phyloP scores from a whole-genome alignment of 1,140 invertebrate genomes.

The Hermetia illucens region DNA sequence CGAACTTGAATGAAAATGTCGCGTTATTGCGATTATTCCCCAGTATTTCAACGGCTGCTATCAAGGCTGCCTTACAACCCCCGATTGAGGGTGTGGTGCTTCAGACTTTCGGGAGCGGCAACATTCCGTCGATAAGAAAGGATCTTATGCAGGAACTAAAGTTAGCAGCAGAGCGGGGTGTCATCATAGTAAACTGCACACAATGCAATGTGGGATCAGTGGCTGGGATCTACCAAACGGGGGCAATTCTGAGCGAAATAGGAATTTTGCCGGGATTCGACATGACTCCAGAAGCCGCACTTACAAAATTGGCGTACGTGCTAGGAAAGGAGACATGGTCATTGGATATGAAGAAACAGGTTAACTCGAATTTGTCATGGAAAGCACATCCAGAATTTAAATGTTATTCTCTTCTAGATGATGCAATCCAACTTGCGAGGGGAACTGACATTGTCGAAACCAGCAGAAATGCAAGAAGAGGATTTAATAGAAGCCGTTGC shows the following conservation, averaged over 20 bases:
- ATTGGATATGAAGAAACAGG: constrained; percentile 52
- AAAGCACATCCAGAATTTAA: background rate
- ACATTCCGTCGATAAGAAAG: constrained; percentile 70
- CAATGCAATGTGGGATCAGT: constrained; percentile 76
- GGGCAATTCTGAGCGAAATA: constrained; percentile 40
- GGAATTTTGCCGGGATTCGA: constrained; percentile 83
- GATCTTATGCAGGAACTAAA: constrained; percentile 67
- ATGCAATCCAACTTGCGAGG: constrained; percentile 59
- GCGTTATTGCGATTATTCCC: constrained; percentile 79
- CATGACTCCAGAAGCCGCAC: constrained; percentile 90
- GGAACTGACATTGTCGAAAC: constrained; percentile 34
- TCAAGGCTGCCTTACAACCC: constrained; percentile 64
- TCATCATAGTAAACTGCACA: constrained; percentile 86
- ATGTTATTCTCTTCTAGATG: constrained; percentile 38
- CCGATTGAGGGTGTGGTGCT: constrained; percentile 79
- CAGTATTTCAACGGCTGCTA: constrained; percentile 66
- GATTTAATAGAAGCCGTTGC: constrained; percentile 50
- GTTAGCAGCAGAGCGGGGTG: constrained; percentile 57
- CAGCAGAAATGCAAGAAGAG: constrained; percentile 26
- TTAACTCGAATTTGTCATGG: constrained; percentile 20
- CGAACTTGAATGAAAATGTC: constrained; percentile 70
- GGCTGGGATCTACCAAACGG: constrained; percentile 66
- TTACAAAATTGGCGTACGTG: constrained; percentile 85
- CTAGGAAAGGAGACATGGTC: constrained; percentile 70
- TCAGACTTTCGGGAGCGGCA: constrained; percentile 87